Base-by-base conservation (phyloP, 2,797 vertebrate species). In the Diceros bicornis region DNA sequence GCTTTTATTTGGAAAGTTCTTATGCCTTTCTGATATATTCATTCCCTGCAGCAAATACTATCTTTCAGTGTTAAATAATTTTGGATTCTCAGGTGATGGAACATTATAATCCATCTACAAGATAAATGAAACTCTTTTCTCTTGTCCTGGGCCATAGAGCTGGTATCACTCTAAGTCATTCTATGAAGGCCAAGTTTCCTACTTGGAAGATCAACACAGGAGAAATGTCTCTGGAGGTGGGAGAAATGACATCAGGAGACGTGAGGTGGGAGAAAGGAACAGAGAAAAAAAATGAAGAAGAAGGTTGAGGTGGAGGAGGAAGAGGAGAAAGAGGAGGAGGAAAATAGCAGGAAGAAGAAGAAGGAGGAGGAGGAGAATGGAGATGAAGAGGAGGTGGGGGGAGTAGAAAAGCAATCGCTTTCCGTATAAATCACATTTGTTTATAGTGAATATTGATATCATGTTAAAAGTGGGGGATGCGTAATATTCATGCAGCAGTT, bases 1-100 rank as follows among this genome's bases (percentile, higher is more conserved):
- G 3, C 41, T 96, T 97, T 81, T 71, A 83, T 93, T 93, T 97
- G 74, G 50, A 95, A 91, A 88, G 32, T 18, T 32, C n/a, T 93
- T 86, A n/a, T 96, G 27, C 18, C 68, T 96, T 94, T 77, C 64
- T 78, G 44, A 74, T 72, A 77, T 29, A 82, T 50, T 90, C 16
- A 86, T 94, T 93, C n/a, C 68, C 91, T 97, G 34, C 17, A 88
- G 41, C 18, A 97, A 93, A 88, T 62, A 82, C 3, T 44, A 9
- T 66, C 25, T 93, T 92, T 94, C 20, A 71, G 23, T 57, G 55
- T 72, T 82, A 96, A 89, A 44, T 12, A 77, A 90, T 91, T 94
- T 61, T 77, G 13, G 16, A 91, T 98, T 91, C 29, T 77, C 27
- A 47, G 32, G 16, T 83, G 3, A 61, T 79, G 7, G 23, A 75